Evolutionary conservation across 2,113 vertebrate genomes (phyloP).

Genomic region (Emydocephalus ijimae): DNA sequence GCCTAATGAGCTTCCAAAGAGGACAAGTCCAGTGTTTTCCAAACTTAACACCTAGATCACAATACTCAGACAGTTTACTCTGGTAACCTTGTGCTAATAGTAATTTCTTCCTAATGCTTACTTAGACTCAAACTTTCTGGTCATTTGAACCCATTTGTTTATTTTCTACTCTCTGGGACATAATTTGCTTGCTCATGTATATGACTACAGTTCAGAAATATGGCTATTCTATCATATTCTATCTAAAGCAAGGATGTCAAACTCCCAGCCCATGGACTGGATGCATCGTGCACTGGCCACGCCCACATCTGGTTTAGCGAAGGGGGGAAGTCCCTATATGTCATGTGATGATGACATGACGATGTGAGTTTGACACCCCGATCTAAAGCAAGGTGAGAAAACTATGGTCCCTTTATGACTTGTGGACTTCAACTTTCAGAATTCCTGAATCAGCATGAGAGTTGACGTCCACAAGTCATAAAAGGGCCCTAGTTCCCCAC

Average conservation of each 20-base stretch:
- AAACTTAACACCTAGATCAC: neutral
- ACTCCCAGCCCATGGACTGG: no score
- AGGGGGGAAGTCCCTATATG: no score
- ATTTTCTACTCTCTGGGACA: neutral
- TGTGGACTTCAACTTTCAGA: no score
- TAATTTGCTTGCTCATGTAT: neutral
- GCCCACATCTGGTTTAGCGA: no score
- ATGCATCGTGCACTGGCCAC: no score
- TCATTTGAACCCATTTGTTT: neutral
- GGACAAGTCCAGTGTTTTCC: neutral
- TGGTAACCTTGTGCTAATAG: neutral
- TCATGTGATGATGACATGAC: no score
- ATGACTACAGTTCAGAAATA: neutral
- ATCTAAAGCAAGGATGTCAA: neutral
- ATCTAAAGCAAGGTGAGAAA: no score
- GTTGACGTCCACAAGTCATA: neutral
- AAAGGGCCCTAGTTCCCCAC: neutral
- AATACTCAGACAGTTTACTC: neutral
- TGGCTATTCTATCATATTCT: neutral
- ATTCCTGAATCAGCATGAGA: neutral
- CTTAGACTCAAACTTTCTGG: neutral
- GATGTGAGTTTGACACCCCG: no score
- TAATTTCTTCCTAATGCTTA: neutral
- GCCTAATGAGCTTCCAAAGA: neutral
- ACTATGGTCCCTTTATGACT: no score